Conservation (phyloP, 2,888 invertebrate species). For the Sabellastarte sp. region DNA sequence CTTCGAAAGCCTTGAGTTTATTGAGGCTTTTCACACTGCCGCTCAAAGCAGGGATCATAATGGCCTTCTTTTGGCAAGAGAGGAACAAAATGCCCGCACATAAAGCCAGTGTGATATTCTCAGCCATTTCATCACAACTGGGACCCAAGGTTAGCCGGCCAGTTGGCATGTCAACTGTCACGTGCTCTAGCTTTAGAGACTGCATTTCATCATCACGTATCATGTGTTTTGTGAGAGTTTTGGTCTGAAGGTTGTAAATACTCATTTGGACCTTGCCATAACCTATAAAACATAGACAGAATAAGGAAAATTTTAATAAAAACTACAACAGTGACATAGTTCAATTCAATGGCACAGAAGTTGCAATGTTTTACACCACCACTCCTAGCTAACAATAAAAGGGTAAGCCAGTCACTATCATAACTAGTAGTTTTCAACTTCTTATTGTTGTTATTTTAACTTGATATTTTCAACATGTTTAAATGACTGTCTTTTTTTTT, state of each 20-base stretch:
- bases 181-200: slow-evolving; percentile 10
- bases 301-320: no score
- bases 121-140: slow-evolving; percentile 11
- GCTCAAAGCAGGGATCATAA: background rate
- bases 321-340: no score
- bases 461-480: no score
- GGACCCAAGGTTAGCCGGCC: slow-evolving; percentile 18
- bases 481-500: no score
- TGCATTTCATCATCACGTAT: slow-evolving; percentile 23
- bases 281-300: background rate
- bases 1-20: background rate
- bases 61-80: slow-evolving; percentile 13
- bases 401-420: no score
- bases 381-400: no score
- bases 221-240: background rate
- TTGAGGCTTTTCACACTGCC: background rate
- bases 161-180: slow-evolving; percentile 24
- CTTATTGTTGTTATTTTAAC: no score
- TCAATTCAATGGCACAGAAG: no score
- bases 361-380: no score
- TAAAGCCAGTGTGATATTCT: slow-evolving; percentile 24
- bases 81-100: slow-evolving; percentile 23
- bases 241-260: slow-evolving; percentile 5
- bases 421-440: no score
- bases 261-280: slow-evolving; percentile 3